A percentile compares a stretch with the other conserved stretches of the same genome.
phyloP scores from a whole-genome alignment of 2,888 invertebrate genomes.

The Timandra comae region DNA sequence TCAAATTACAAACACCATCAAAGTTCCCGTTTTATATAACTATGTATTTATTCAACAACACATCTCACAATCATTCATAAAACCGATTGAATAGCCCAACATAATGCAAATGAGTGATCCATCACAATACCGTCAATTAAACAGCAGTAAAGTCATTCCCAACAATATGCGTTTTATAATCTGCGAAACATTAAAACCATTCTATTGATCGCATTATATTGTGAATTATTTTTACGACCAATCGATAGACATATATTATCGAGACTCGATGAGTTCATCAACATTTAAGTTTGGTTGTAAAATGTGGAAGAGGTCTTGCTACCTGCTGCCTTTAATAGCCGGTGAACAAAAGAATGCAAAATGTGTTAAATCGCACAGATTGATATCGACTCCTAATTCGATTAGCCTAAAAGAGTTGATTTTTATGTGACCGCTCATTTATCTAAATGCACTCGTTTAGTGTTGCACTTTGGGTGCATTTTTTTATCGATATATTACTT shows the following conservation, averaged over 20 bases:
- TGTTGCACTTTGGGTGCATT: constrained; percentile 23
- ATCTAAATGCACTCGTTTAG: constrained; percentile 57
- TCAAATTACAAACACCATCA: too few species aligned
- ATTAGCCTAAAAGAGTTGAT: constrained; percentile 72
- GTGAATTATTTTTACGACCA: constrained; percentile 41
- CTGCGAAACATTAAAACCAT: constrained; percentile 30
- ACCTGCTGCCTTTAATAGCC: constrained; percentile 69
- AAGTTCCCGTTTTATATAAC: constrained; percentile 6
- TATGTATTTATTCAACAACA: constrained; percentile 6
- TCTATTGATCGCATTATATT: constrained; percentile 39
- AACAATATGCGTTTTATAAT: constrained; percentile 25
- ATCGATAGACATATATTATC: constrained; percentile 53
- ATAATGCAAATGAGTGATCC: constrained; percentile 21
- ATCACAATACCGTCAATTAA: constrained; percentile 27
- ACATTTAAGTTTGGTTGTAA: constrained; percentile 57
- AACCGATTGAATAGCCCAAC: not conserved
- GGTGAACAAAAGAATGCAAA: constrained; percentile 68
- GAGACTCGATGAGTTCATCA: constrained; percentile 67
- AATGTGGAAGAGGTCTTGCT: constrained; percentile 50
- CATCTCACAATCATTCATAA: constrained; percentile 7
- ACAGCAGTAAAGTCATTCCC: constrained; percentile 15
- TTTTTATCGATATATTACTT: constrained; percentile 16
- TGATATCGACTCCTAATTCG: constrained; percentile 70
- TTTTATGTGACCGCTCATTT: constrained; percentile 69
- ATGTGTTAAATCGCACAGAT: constrained; percentile 72